Percentiles rank a stretch among this genome's conserved stretches.
phyloP scores from a whole-genome alignment of 2,888 invertebrate species.

The Exephanes ischioxanthus region DNA sequence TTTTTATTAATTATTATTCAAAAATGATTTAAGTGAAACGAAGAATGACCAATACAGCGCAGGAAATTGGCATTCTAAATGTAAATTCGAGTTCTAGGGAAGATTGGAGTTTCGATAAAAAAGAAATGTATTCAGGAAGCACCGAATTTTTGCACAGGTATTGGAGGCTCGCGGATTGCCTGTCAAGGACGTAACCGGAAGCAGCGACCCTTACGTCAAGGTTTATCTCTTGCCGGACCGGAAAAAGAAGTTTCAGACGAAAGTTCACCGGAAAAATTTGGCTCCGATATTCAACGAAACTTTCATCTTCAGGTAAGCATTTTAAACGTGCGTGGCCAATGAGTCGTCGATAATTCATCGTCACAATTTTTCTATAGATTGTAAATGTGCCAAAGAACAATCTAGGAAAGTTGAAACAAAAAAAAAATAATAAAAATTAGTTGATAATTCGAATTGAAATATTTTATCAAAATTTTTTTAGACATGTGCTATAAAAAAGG shows the following conservation, averaged over 20 bases:
- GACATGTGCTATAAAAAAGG: background rate
- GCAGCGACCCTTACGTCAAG: slow-evolving; percentile 95
- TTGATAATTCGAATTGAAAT: background rate
- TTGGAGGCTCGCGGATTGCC: slow-evolving; percentile 92
- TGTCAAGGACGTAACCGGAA: slow-evolving; percentile 93
- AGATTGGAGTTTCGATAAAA: background rate
- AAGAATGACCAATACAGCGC: too few species aligned
- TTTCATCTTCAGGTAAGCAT: slow-evolving; percentile 91
- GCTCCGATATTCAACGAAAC: slow-evolving; percentile 94
- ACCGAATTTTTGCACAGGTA: slow-evolving; percentile 85
- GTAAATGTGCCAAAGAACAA: background rate
- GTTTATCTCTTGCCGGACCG: slow-evolving; percentile 93
- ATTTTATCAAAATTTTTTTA: background rate
- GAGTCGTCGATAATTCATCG: background rate
- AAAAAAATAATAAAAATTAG: background rate
- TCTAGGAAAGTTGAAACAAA: background rate
- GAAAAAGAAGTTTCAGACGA: slow-evolving; percentile 94
- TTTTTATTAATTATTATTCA: too few species aligned
- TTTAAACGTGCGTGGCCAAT: background rate
- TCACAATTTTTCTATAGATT: background rate
- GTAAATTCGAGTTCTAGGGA: background rate
- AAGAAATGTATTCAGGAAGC: background rate
- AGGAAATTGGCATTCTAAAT: background rate
- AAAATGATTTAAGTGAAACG: too few species aligned
- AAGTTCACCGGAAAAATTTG: slow-evolving; percentile 92